Evolutionary conservation across 2,888 invertebrate genomes (phyloP), one percentile per base, ranked within the genome.

Genomic region (Epinotia bilunana): DNA sequence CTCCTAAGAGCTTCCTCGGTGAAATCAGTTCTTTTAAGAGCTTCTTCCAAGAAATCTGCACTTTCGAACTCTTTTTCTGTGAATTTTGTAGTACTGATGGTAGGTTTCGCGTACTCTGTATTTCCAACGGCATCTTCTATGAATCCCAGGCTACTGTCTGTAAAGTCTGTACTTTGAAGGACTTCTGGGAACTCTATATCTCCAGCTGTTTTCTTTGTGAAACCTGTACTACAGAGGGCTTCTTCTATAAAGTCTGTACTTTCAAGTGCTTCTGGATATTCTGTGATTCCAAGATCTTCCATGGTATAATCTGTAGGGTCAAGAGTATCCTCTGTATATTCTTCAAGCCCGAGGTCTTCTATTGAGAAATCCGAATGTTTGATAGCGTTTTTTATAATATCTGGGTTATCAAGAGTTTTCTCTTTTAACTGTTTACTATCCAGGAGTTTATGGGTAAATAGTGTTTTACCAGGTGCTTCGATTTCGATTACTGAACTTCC

Each of bases 341-440:
- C 28, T n/a, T 53, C n/a, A 11, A 65, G 20, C 11, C 53, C 65
- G 12, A 65, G 65, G 53, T 65, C n/a, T 53, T 65, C 65, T 12
- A 65, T 65, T 11, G 65, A 53, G 12, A 65, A 65, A 53, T 65
- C 53, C 1, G 65, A 55, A 18, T n/a, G 55, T 28, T 65, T 53
- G 9, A 65, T 53, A 6, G 65, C 65, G 6, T 55, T 53, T 53
- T 65, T 65, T 53, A 65, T 55, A 53, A 65, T 55, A 16, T 65
- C 65, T 33, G 65, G n/a, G 16, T 64, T 64, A n/a, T 53, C 65
- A 49, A 65, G 65, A 16, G 53, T 5, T 53, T 33, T 65, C 64
- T 49, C 28, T 7, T 23, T 13, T 18, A n/a, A 12, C 3, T 53
- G 12, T 65, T 11, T n/a, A 33, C 9, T 53, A 49, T 23, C 49